These are phyloP conservation scores for Laspeyria flexula DNA, from an alignment of 2,888 invertebrate species.

Conservation along the genomic window DNA sequence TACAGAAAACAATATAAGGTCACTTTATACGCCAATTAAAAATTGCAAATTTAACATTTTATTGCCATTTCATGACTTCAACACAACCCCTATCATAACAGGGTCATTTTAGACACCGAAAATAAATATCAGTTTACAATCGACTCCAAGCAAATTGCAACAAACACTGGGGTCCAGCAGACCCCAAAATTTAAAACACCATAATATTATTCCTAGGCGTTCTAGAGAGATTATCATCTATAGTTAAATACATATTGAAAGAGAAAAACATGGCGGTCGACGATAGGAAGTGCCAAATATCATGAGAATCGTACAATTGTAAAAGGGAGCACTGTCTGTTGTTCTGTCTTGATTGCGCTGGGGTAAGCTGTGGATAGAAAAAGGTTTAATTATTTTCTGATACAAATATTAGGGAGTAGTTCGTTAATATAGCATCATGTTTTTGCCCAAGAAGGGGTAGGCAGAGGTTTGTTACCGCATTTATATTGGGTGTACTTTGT, in stretches of 20 bases:
- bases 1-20: too few relatives aligned
- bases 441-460: too few relatives aligned
- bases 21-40: too few relatives aligned
- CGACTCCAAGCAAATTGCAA: too few relatives aligned
- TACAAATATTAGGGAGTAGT: background rate
- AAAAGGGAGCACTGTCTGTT: conserved; percentile 91
- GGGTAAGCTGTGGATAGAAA: conserved; percentile 74
- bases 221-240: conserved; percentile 88
- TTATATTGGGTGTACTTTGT: too few relatives aligned
- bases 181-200: conserved; percentile 62
- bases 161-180: background rate
- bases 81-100: too few relatives aligned
- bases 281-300: conserved; percentile 95
- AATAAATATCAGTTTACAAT: too few relatives aligned
- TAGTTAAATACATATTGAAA: conserved; percentile 92
- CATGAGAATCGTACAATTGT: conserved; percentile 93
- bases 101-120: too few relatives aligned
- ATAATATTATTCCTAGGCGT: conserved; percentile 66
- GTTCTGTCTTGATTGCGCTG: conserved; percentile 91
- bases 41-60: too few relatives aligned
- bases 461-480: too few relatives aligned
- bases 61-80: too few relatives aligned
- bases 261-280: conserved; percentile 94
- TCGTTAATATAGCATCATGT: too few relatives aligned
- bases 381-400: background rate